These are phyloP conservation scores for Iguana delicatissima DNA, from an alignment of 2,797 vertebrate species.

Conservation along the genomic window DNA sequence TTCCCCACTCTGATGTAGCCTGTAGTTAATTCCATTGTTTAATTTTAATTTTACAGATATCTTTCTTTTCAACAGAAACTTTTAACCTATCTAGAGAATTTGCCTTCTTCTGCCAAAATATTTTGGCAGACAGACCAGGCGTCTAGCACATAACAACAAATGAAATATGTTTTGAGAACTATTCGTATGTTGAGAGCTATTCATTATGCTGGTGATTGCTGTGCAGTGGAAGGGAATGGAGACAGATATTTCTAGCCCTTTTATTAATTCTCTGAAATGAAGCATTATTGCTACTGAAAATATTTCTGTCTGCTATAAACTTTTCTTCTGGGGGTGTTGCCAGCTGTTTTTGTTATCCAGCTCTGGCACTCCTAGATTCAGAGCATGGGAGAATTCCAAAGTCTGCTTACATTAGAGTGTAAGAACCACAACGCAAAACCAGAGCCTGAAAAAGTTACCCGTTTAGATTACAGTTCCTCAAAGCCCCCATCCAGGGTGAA, in stretches of 20 bases:
- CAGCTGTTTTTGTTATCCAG: background rate
- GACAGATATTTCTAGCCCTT: constrained; percentile 52
- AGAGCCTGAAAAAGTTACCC: too few relatives aligned
- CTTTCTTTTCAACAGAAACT: constrained; percentile 55
- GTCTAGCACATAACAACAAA: constrained; percentile 53
- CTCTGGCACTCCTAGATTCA: background rate
- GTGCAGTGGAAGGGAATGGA: constrained; percentile 33
- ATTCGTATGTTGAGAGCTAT: constrained; percentile 57
- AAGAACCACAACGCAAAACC: background rate
- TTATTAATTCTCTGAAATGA: constrained; percentile 29
- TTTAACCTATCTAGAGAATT: constrained; percentile 53
- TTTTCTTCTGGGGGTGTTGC: background rate
- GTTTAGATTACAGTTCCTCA: too few relatives aligned
- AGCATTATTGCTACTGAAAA: constrained; percentile 9
- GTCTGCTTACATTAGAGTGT: too few relatives aligned
- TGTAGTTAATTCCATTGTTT: background rate
- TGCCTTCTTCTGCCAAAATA: constrained; percentile 42
- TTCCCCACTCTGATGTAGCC: too few relatives aligned
- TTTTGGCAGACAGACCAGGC: constrained; percentile 62
- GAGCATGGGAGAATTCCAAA: background rate
- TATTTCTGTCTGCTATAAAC: background rate
- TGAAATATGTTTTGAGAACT: constrained; percentile 57
- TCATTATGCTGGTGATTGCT: constrained; percentile 22
- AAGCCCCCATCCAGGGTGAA: too few relatives aligned
- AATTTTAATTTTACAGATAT: constrained; percentile 39